phyloP scores from a whole-genome alignment of 2,888 invertebrate genomes.

The Pheosia tremula region DNA sequence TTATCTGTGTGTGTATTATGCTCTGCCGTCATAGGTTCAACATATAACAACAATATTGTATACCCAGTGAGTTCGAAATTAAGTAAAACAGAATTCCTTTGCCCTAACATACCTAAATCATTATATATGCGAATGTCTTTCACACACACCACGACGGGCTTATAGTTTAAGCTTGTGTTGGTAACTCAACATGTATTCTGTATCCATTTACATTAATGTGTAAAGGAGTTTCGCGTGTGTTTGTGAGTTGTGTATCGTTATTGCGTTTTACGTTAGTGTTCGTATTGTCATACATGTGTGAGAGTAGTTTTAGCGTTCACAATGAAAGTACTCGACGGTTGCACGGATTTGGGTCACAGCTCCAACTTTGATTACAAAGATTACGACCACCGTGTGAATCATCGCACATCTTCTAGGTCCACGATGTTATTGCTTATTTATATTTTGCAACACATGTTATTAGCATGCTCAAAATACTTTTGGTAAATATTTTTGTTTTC shows the following conservation, averaged over 20 bases:
- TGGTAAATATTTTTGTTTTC: constrained; percentile 9
- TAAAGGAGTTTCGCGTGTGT: constrained; percentile 24
- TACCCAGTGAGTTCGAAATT: constrained; percentile 41
- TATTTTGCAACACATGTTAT: constrained; percentile 29
- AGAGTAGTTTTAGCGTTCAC: constrained; percentile 73
- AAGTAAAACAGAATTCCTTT: constrained; percentile 44
- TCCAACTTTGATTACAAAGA: constrained; percentile 82
- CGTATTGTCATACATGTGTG: constrained; percentile 48
- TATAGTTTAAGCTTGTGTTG: constrained; percentile 37
- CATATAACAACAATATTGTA: constrained; percentile 30
- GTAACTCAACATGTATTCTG: constrained; percentile 38
- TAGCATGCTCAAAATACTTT: constrained; percentile 15
- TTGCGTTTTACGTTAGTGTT: constrained; percentile 37
- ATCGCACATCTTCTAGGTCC: constrained; percentile 72
- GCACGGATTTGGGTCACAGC: constrained; percentile 82
- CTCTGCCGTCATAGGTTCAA: constrained; percentile 28
- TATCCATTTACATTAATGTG: constrained; percentile 45
- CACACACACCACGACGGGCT: constrained; percentile 42
- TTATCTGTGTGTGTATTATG: constrained; percentile 28
- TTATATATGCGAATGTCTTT: constrained; percentile 50
- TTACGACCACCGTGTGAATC: constrained; percentile 80
- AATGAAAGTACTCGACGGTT: constrained; percentile 82
- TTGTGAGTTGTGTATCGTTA: constrained; percentile 34
- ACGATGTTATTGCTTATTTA: constrained; percentile 35
- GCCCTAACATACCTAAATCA: constrained; percentile 44